Base-by-base conservation (phyloP, 2,888 invertebrate genomes). In the Eupithecia pulchellata region DNA sequence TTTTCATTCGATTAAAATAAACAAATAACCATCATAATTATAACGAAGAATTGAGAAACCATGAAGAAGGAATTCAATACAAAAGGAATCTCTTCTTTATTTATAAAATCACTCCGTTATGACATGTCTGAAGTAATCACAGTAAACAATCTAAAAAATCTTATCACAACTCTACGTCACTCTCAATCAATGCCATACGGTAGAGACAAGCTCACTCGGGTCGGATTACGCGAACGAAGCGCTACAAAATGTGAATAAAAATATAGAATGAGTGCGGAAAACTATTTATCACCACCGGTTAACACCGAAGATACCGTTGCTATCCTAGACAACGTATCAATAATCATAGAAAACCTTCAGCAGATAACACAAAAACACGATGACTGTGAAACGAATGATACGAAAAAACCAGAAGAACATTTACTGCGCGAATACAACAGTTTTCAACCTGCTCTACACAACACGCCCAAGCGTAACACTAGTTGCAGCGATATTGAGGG, bases 111-210 rank as follows among this genome's bases (percentile, higher is more conserved):
- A 82, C 82, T 81, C 78, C 80, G 79, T 81, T 81, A 84, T 82
- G 81, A 77, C 79, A 77, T 78, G 73, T n/a, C 58, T 30, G 58
- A 58, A 58, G 58, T 89, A 89, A 90, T 89, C 90, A 86, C 81
- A 78, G 84, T 87, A 61, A 61, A 61, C 61, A 61, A 89, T 89
- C 89, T 86, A 36, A 61, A 74, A 82, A 87, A 90, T 90, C 91
- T 92, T 93, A 93, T 93, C 91, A 75, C 71, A 72, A 66, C 77
- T 76, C 74, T 83, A 82, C 91, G 91, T 91, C 91, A 91, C 84
- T 85, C 89, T 91, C 91, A 93, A 93, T 93, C 93, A 93, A 94
- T 92, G 93, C 92, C 92, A 90, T 85, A 86, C 86, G 82, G 81
- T 80, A 82, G 80, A 79, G 81, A 75, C 83, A 82, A 85, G 85